Evolutionary conservation across 2,797 vertebrate species (phyloP), one percentile per base, ranked within the genome.

Genomic region (Cheirogaleus major): DNA sequence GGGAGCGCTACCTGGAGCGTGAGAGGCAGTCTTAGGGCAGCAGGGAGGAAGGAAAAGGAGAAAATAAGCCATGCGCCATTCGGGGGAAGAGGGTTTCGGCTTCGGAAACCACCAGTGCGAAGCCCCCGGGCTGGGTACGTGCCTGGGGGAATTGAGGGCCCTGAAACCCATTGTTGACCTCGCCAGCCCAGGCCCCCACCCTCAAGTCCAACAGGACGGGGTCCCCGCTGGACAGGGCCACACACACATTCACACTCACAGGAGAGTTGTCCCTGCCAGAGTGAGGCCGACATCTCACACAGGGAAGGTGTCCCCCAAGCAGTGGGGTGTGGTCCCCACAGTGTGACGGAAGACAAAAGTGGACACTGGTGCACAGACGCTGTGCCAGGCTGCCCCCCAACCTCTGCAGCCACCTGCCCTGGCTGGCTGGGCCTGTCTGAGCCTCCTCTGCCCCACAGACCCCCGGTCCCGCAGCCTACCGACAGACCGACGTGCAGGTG

Each of bases 401-500:
- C 59, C 38, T 57, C 22, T 38, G 69, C 59, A 61, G 22, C 6
- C 45, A 7, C 4, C 1, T 0, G n/a, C 15, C 65, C 50, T 9
- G 35, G 22, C 45, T 38, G 79, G 57, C 23, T 0, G n/a, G 79
- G 38, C 12, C 73, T 41, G 15, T 59, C 84, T 92, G 65, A 95
- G 48, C 52, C 63, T 32, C 70, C 30, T 18, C 63, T 10, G 6
- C 72, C 45, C 91, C 94, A 25, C 89, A 98, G 98, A 98, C 98
- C 38, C 98, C 98, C 18, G 98, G 98, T 55, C 98, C 98, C 12
- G 98, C 98, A 1, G 97, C 98, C 70, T 98, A 98, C 83, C 93
- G 27, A 23, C 98, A 98, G 78, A 97, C 97, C 0, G 95, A 97
- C 0, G 55, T 96, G 70, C 97, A 98, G 27, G 72, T 97, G 67